Conservation (phyloP, 2,797 vertebrate species). For the Tapirus indicus region DNA sequence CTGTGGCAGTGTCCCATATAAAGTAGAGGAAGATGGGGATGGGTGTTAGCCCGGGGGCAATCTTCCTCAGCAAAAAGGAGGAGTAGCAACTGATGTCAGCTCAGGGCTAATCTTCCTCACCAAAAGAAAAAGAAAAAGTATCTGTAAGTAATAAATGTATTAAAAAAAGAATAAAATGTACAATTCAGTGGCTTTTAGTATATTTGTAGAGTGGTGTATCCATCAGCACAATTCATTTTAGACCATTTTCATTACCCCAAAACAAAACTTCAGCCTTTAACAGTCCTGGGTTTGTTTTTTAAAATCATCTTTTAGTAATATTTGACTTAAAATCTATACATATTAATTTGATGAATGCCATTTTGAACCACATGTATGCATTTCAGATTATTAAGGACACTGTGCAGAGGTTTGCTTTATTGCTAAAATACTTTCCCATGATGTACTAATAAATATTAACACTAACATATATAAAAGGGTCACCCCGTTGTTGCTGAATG, state of each 20-base stretch:
- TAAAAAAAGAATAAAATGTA: not conserved
- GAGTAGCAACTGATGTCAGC: too few species aligned
- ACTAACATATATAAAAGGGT: not conserved
- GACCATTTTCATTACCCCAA: not conserved
- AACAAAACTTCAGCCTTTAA: not conserved
- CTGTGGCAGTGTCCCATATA: too few species aligned
- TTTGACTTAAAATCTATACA: not conserved
- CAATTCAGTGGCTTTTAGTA: not conserved
- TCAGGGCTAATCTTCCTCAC: too few species aligned
- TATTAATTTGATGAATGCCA: not conserved
- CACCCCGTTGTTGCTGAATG: not conserved
- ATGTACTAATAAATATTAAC: not conserved
- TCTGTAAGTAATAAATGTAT: too few species aligned
- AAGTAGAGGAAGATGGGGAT: too few species aligned
- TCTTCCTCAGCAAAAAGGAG: too few species aligned
- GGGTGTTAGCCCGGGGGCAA: too few species aligned
- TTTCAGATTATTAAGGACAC: not conserved
- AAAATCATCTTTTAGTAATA: not conserved
- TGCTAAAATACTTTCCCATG: not conserved
- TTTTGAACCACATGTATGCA: not conserved
- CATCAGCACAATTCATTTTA: not conserved
- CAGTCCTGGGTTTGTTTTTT: not conserved
- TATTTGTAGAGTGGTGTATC: not conserved
- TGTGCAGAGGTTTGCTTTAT: not conserved
- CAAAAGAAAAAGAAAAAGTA: too few species aligned